Percentiles rank a stretch among this genome's conserved stretches.
Evolutionary conservation across 2,797 vertebrate species (phyloP).

Genomic region (Ceyx erithaca): DNA sequence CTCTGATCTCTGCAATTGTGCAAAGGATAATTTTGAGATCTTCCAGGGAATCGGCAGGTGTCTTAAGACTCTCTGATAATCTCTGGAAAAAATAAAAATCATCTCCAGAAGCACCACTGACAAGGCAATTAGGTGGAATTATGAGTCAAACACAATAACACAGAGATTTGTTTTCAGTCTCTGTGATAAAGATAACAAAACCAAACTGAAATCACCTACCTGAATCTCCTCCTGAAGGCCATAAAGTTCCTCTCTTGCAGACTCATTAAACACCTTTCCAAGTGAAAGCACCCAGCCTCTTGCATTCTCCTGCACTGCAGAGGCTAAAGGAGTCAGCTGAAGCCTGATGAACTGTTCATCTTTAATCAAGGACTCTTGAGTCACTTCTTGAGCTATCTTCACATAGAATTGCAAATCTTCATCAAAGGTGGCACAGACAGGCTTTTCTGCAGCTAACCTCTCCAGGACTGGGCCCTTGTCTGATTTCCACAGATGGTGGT

Average conservation of each 20-base stretch:
- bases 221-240: constrained; percentile 84
- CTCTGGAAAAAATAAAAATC: constrained; percentile 71
- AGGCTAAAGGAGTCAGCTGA: constrained; percentile 84
- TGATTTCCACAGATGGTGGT: constrained; percentile 88
- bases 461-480: constrained; percentile 87
- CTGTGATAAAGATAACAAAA: neutral
- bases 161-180: neutral
- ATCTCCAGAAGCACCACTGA: neutral
- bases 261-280: constrained; percentile 86
- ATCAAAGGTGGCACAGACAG: constrained; percentile 86
- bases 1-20: constrained; percentile 86
- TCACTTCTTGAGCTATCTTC: constrained; percentile 80
- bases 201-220: constrained; percentile 70
- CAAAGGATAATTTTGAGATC: constrained; percentile 88
- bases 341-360: constrained; percentile 86
- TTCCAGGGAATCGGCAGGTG: constrained; percentile 83
- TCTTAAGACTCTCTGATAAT: constrained; percentile 80
- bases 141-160: neutral
- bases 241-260: constrained; percentile 84
- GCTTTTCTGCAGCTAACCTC: constrained; percentile 87
- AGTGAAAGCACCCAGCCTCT: constrained; percentile 87
- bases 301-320: constrained; percentile 81
- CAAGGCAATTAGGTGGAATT: neutral
- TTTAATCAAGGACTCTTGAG: constrained; percentile 78
- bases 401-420: constrained; percentile 88